Evolutionary conservation across 2,888 invertebrate species (phyloP), one percentile per base, ranked within the genome.

Genomic region (Yponomeuta evonymella): DNA sequence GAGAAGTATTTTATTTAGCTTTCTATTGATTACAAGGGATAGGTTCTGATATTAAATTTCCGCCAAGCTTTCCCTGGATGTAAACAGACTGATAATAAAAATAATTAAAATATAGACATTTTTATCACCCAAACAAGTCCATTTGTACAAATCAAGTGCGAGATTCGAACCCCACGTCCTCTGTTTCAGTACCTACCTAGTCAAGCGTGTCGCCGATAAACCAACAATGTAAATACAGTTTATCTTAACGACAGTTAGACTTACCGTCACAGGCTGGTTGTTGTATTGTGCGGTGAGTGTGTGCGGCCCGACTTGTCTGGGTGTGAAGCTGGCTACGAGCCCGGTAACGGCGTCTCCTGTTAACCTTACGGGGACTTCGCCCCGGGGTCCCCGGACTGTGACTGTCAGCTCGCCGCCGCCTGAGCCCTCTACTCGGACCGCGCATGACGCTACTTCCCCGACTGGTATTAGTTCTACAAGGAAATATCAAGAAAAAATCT

Each of bases 241-340:
- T 8, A 74, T 79, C 23, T 23, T 23, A 23, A 23, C 23, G 23
- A 23, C 23, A 23, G 23, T 23, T 23, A 23, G 23, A 23, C 83
- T 78, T 77, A 93, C 93, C 69, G 95, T 96, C 11, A 98, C 96
- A 2, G 97, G 95, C 81, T 96, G 95, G 67, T 96, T 97, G 84
- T 98, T 98, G 84, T 98, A 98, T 83, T 97, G 97, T 30, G 98
- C 97, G 73, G 95, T 96, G 70, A 98, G 95, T 58, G 97, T 95
- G 83, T 98, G 98, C 0, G 97, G 96, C 71, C 98, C 99, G n/a
- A 99, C 98, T 87, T 96, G 96, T 73, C 94, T 94, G 1, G 99
- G 98, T 43, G 97, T 97, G 84, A 98, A 99, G 84, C 98, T 97
- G 51, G 97, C 97, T 0, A 96, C 96, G 79, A 98, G 96, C 2